Evolutionary conservation across 2,888 invertebrate species (phyloP).

Genomic region (Dynastes maya): DNA sequence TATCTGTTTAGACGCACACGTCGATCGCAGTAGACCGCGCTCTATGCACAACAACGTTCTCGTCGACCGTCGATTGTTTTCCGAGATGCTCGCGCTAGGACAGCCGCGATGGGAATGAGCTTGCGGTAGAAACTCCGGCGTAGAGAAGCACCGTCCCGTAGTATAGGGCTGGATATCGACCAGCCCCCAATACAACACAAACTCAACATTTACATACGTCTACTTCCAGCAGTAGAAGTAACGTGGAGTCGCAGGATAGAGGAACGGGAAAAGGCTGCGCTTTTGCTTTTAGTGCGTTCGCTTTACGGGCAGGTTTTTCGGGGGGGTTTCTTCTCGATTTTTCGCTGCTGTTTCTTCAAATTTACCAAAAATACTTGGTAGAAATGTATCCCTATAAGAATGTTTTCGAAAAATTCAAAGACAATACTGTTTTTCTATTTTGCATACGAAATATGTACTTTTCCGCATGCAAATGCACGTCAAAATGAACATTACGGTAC

Average conservation of each 20-base stretch:
- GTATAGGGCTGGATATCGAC: constrained; percentile 45
- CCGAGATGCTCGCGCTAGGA: constrained; percentile 55
- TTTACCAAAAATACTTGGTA: too few relatives aligned
- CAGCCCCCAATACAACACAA: constrained; percentile 43
- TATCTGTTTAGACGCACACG: neutral
- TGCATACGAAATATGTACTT: too few relatives aligned
- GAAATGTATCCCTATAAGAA: too few relatives aligned
- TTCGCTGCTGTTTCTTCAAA: constrained; percentile 24
- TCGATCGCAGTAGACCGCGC: constrained; percentile 1
- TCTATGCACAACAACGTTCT: constrained; percentile 2
- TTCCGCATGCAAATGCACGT: too few relatives aligned
- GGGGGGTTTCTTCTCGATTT: constrained; percentile 8
- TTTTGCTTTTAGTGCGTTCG: neutral
- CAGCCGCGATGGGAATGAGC: constrained; percentile 52
- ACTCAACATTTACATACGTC: constrained; percentile 44
- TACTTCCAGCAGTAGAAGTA: constrained; percentile 3
- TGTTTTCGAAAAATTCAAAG: too few relatives aligned
- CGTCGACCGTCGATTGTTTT: constrained; percentile 8
- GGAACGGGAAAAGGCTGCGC: neutral
- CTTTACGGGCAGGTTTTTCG: neutral
- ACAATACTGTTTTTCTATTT: too few relatives aligned
- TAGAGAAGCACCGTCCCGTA: constrained; percentile 17
- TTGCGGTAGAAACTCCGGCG: constrained; percentile 40
- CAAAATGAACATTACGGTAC: too few relatives aligned
- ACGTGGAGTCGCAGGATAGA: neutral